Evolutionary conservation across 2,888 invertebrate species (phyloP).

Genomic region (Asteroscopus sphinx): DNA sequence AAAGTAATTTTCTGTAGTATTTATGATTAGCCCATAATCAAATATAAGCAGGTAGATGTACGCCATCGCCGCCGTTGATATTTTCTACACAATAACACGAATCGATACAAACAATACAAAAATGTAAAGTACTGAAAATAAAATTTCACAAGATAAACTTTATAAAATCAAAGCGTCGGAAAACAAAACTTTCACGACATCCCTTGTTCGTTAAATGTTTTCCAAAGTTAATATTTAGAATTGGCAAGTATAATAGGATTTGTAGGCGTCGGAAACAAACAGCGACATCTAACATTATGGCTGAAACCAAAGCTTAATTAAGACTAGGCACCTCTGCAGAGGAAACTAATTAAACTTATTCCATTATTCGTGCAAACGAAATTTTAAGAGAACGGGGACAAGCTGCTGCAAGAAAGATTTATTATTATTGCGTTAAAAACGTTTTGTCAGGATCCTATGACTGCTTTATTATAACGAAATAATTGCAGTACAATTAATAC

Average conservation of each 20-base stretch:
- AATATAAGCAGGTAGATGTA: no score
- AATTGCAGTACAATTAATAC: constrained; percentile 14
- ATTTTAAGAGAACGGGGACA: constrained; percentile 77
- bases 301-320: constrained; percentile 83
- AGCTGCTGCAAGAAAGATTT: constrained; percentile 72
- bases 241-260: constrained; percentile 57
- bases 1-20: no score
- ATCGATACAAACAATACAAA: background rate
- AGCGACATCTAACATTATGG: constrained; percentile 69
- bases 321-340: constrained; percentile 79
- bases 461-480: constrained; percentile 34
- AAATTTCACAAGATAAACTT: background rate
- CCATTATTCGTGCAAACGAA: constrained; percentile 82
- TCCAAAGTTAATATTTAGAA: constrained; percentile 49
- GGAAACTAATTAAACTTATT: constrained; percentile 87
- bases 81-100: no score
- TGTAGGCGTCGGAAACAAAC: constrained; percentile 68
- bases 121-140: background rate
- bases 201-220: constrained; percentile 31
- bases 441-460: constrained; percentile 59
- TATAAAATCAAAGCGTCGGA: constrained; percentile 21
- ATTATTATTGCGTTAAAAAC: constrained; percentile 68
- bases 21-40: no score
- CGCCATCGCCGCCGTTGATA: no score
- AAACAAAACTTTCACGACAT: constrained; percentile 7